phyloP scores from a whole-genome alignment of 1,140 invertebrate species.

The Drepana arcuata region DNA sequence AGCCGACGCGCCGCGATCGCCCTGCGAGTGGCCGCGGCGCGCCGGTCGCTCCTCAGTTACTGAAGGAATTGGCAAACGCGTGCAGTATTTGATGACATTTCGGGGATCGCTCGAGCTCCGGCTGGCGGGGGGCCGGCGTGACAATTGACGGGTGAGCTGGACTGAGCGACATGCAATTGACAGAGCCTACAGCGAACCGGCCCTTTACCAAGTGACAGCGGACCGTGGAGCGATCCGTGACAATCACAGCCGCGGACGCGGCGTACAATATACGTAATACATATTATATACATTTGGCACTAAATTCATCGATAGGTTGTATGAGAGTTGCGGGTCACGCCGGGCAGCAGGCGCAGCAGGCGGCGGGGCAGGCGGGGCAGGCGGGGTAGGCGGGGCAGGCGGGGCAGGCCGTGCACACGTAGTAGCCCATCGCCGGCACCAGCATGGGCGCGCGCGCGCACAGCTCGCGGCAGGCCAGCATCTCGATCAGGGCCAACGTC shows the following conservation, averaged over 20 bases:
- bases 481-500: slow-evolving; percentile 92
- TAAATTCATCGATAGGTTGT: slow-evolving; percentile 55
- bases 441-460: slow-evolving; percentile 77
- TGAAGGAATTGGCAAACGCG: too few relatives aligned
- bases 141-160: slow-evolving; percentile 56
- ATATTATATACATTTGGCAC: slow-evolving; percentile 69
- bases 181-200: slow-evolving; percentile 18
- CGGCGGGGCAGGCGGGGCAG: slow-evolving; percentile 75
- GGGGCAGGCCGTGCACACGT: slow-evolving; percentile 83
- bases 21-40: background rate
- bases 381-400: slow-evolving; percentile 70
- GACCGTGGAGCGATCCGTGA: slow-evolving; percentile 7
- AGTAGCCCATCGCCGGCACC: slow-evolving; percentile 73
- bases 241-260: slow-evolving; percentile 13
- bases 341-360: slow-evolving; percentile 70
- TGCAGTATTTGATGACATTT: too few relatives aligned
- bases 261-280: slow-evolving; percentile 18
- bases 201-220: too few relatives aligned
- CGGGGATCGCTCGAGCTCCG: slow-evolving; percentile 1
- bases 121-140: slow-evolving; percentile 8
- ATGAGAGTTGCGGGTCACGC: too few relatives aligned
- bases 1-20: slow-evolving; percentile 10
- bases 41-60: too few relatives aligned
- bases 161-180: slow-evolving; percentile 53
- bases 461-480: slow-evolving; percentile 88